Evolutionary conservation across 1,140 invertebrate species (phyloP), one percentile per base, ranked within the genome.

Genomic region (Aleiodes sp.): DNA sequence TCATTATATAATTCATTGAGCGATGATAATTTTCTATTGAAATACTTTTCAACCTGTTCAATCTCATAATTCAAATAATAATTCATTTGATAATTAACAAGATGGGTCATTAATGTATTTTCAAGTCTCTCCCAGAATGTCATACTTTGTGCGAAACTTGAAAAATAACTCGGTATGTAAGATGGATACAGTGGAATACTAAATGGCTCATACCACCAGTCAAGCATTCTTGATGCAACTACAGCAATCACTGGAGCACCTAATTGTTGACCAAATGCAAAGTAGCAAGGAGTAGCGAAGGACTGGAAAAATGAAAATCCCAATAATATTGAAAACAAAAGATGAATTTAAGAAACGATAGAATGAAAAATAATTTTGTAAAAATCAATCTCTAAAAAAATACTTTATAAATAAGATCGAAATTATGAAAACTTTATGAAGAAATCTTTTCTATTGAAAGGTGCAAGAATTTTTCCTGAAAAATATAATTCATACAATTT

Each of bases 151-250:
- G 86, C 83, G 68, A 86, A 89, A 4, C 84, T 82, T 41, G 88
- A 83, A 79, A 90, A 89, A 37, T 88, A 87, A 28, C 87, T 85
- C 0, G 90, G 90, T 70, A 91, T 87, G 65, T 89, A 87, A 1
- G 90, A 85, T 0, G 88, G 84, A 26, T 87, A 88, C 26, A 89
- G 86, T 1, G 89, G 88, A 75, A 90, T 90, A 2, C 88, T 89
- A 19, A 90, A 76, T 70, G 88, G 87, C 33, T 88, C 87, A 57
- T 89, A 89, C 0, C 90, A 81, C 89, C 89, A 91, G 1, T 88
- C 88, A 61, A 89, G 81, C 26, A 88, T 85, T 29, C 88, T 87
- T 41, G 87, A 88, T 19, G 89, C 87, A 60, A 88, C 85, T 1
- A 90, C 76, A 1, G 88, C 89, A n/a, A 91, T 85, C 4, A 89